Evolutionary conservation across 2,888 invertebrate genomes (phyloP).

Genomic region (Eupithecia subfuscata): DNA sequence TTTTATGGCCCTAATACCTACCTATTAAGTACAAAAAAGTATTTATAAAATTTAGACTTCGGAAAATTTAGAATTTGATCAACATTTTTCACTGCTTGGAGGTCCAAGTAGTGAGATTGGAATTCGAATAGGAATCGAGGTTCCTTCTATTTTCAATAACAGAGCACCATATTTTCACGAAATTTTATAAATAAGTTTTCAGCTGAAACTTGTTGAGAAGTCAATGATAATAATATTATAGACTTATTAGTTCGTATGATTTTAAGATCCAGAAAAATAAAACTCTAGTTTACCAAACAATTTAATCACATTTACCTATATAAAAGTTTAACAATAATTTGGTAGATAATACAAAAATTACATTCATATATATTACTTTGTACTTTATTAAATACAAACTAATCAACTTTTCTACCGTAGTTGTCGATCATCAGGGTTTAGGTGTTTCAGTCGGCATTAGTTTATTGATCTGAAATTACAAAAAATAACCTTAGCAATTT

Average conservation of each 20-base stretch:
- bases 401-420: neutral
- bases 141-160: neutral
- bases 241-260: too few species aligned
- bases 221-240: neutral
- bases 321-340: neutral
- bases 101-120: too few species aligned
- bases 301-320: neutral
- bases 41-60: too few species aligned
- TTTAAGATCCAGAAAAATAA: neutral
- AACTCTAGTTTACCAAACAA: neutral
- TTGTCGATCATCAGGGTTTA: slow-evolving; percentile 9
- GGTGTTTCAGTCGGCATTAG: slow-evolving; percentile 16
- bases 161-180: neutral
- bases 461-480: slow-evolving; percentile 8
- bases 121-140: too few species aligned
- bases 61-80: too few species aligned
- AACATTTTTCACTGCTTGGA: too few species aligned
- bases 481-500: neutral
- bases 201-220: neutral
- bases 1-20: too few species aligned
- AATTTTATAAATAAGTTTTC: neutral
- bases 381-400: neutral
- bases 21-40: too few species aligned
- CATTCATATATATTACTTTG: neutral
- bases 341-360: slow-evolving; percentile 2